Percentiles rank a stretch among this genome's conserved stretches.
Conservation (phyloP, 1,140 invertebrate genomes). For the Drosophila ananassae region DNA sequence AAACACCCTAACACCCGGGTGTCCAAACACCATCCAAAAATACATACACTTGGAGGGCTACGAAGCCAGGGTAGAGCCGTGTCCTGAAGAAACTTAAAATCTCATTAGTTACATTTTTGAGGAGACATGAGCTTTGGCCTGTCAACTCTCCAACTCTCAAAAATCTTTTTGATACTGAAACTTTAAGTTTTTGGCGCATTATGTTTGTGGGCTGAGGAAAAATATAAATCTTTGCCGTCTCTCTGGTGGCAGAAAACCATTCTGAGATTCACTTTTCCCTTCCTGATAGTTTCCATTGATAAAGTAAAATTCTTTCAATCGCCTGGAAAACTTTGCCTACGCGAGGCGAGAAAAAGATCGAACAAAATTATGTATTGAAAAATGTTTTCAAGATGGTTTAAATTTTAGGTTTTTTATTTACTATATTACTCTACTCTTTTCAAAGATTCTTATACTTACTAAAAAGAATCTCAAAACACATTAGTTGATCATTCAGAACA, state of each 20-base stretch:
- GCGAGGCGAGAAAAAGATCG: neutral
- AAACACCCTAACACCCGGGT: slow-evolving; percentile 14
- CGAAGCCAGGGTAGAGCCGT: neutral
- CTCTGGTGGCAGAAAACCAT: slow-evolving; percentile 3
- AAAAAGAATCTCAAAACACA: too few relatives aligned
- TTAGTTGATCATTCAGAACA: too few relatives aligned
- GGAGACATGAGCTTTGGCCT: slow-evolving; percentile 37
- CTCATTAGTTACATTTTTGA: slow-evolving; percentile 56
- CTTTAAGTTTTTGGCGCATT: slow-evolving; percentile 19
- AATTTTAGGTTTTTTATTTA: too few relatives aligned
- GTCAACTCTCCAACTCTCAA: slow-evolving; percentile 13
- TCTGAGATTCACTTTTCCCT: slow-evolving; percentile 3
- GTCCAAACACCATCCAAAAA: slow-evolving; percentile 15
- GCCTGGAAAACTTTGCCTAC: slow-evolving; percentile 14
- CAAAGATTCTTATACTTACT: too few relatives aligned
- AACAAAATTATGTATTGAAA: neutral
- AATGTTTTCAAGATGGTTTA: too few relatives aligned
- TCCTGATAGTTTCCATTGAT: slow-evolving; percentile 27
- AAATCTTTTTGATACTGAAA: neutral
- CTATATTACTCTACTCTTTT: too few relatives aligned
- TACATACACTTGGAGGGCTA: slow-evolving; percentile 4
- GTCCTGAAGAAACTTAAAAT: slow-evolving; percentile 44
- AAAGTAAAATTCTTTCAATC: slow-evolving; percentile 31
- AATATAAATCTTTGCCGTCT: slow-evolving; percentile 5
- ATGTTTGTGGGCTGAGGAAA: neutral